Percentiles rank a stretch among this genome's conserved stretches.
phyloP scores from a whole-genome alignment of 2,797 vertebrate genomes.

The Acropternis orthonyx region DNA sequence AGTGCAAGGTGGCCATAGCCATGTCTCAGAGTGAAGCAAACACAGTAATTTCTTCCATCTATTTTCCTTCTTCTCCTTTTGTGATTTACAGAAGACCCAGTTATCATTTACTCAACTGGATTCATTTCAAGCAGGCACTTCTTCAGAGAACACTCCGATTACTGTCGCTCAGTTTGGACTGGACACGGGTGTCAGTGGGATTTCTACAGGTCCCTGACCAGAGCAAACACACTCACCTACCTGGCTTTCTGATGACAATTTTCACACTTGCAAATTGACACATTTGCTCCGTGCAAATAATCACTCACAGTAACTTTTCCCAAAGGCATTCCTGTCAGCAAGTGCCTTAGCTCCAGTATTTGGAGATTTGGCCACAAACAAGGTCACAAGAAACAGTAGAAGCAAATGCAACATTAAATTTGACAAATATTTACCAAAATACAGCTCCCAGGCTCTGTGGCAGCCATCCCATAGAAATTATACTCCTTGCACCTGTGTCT shows the following conservation, averaged over 20 bases:
- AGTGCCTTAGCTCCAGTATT: neutral
- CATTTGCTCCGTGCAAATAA: neutral
- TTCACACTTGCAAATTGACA: neutral
- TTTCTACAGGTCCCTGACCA: neutral
- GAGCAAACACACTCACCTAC: neutral
- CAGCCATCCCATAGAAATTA: neutral
- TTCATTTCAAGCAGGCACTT: neutral
- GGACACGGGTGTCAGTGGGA: neutral
- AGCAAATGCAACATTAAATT: neutral
- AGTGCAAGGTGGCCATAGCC: neutral
- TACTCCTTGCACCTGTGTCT: neutral
- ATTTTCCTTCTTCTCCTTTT: neutral
- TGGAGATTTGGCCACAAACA: neutral
- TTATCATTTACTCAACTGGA: neutral
- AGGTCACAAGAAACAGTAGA: neutral
- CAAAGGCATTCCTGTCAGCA: neutral
- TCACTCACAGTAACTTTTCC: neutral
- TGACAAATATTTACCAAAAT: slow-evolving; percentile 23
- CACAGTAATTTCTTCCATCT: neutral
- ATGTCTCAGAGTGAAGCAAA: neutral
- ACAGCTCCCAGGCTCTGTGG: neutral
- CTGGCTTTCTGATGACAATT: neutral
- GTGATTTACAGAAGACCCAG: neutral
- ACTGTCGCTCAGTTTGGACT: neutral
- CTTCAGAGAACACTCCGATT: neutral